Conservation (phyloP, 2,888 invertebrate genomes). For the Aromia moschata region DNA sequence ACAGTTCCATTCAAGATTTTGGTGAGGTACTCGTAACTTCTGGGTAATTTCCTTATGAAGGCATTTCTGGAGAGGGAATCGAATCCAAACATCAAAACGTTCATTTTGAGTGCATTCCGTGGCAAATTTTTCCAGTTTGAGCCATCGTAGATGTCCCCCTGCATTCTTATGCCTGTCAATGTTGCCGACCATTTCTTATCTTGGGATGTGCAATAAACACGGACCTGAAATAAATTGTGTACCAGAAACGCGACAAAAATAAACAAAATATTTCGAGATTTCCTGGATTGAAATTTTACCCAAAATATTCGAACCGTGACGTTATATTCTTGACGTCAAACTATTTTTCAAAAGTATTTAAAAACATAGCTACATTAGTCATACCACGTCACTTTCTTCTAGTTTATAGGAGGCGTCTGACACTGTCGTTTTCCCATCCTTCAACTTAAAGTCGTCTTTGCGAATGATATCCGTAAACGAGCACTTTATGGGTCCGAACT, state of each 20-base stretch:
- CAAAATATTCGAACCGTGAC: too few relatives aligned
- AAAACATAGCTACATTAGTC: slow-evolving; percentile 33
- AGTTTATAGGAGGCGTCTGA: slow-evolving; percentile 71
- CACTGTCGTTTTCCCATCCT: slow-evolving; percentile 64
- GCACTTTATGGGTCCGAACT: slow-evolving; percentile 64
- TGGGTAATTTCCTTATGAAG: slow-evolving; percentile 81
- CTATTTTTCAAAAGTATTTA: too few relatives aligned
- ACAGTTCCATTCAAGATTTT: slow-evolving; percentile 70
- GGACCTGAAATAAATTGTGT: slow-evolving; percentile 62
- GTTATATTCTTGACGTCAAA: too few relatives aligned
- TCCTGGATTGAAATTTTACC: too few relatives aligned
- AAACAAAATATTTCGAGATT: too few relatives aligned
- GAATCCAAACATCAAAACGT: slow-evolving; percentile 86
- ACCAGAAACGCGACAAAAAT: not conserved
- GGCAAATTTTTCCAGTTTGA: slow-evolving; percentile 65
- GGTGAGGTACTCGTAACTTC: slow-evolving; percentile 75
- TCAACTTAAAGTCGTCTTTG: slow-evolving; percentile 70
- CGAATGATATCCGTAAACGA: slow-evolving; percentile 77
- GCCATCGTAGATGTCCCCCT: slow-evolving; percentile 61
- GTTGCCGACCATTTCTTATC: slow-evolving; percentile 73
- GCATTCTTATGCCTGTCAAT: slow-evolving; percentile 70
- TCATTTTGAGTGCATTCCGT: slow-evolving; percentile 66
- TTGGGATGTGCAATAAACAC: slow-evolving; percentile 70
- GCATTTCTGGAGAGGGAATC: slow-evolving; percentile 89
- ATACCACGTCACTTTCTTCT: slow-evolving; percentile 72